Percentiles rank a stretch among this genome's conserved stretches.
Conservation (phyloP, 2,888 invertebrate species). For the Clanis bilineata region DNA sequence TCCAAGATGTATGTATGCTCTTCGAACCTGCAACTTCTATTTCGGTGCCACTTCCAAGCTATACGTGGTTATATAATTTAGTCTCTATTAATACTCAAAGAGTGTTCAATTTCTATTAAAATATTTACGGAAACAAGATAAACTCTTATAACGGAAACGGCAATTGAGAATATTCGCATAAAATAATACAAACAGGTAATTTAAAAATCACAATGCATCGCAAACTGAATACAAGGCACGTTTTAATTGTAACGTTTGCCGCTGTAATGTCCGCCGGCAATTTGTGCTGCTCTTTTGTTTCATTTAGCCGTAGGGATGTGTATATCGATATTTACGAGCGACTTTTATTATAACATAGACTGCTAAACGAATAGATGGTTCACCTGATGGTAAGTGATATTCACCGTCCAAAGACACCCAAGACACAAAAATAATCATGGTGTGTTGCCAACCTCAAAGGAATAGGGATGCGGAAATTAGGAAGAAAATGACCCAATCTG, state of each 20-base stretch:
- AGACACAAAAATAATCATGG: too few species aligned
- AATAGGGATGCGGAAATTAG: too few species aligned
- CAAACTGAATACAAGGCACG: neutral
- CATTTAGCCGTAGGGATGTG: neutral
- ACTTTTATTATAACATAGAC: too few species aligned
- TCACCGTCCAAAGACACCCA: too few species aligned
- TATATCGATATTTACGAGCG: neutral
- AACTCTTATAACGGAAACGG: neutral
- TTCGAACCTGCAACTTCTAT: too few species aligned
- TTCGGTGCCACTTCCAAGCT: too few species aligned
- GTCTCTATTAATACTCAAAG: neutral
- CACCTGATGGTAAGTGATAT: too few species aligned
- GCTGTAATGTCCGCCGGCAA: neutral
- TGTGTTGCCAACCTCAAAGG: too few species aligned
- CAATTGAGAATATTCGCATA: conserved; percentile 1
- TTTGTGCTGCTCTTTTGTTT: conserved; percentile 12
- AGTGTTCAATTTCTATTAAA: neutral
- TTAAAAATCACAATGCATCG: conserved; percentile 11
- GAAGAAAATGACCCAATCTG: too few species aligned
- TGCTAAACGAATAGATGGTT: too few species aligned
- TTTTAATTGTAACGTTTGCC: conserved; percentile 3
- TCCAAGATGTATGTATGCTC: too few species aligned
- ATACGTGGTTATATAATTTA: neutral
- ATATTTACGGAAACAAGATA: neutral
- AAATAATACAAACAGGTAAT: conserved; percentile 1